A percentile compares a stretch with the other conserved stretches of the same genome.
Evolutionary conservation across 2,113 vertebrate genomes (phyloP).

Genomic region (Atherinomorus stipes): DNA sequence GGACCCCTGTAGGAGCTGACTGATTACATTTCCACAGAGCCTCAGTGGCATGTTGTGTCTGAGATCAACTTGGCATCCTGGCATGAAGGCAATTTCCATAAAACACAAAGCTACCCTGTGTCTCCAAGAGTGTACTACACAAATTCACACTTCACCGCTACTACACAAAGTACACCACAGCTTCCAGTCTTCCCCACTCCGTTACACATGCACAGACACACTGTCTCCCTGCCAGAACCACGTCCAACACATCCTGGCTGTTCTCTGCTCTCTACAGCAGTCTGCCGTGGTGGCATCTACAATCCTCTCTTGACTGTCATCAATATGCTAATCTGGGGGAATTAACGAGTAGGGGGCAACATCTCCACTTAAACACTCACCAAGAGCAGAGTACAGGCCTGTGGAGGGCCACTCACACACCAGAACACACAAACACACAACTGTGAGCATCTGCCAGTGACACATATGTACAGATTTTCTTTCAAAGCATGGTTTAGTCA

Average conservation of each 20-base stretch:
- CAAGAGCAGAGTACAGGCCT: constrained; percentile 74
- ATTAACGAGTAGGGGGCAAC: constrained; percentile 87
- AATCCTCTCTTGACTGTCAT: constrained; percentile 86
- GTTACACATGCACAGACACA: constrained; percentile 1
- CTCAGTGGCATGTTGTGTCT: constrained; percentile 61
- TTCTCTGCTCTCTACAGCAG: constrained; percentile 83
- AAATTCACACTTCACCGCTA: constrained; percentile 20
- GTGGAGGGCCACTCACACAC: constrained; percentile 4
- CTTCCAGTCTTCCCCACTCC: constrained; percentile 4
- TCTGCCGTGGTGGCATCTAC: constrained; percentile 83
- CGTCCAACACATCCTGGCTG: constrained; percentile 46
- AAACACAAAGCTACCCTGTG: constrained; percentile 57
- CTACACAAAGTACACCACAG: constrained; percentile 27
- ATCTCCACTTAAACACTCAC: constrained; percentile 89
- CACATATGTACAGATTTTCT: no score
- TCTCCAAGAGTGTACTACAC: constrained; percentile 42
- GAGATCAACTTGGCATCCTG: constrained; percentile 63
- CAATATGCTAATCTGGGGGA: constrained; percentile 93
- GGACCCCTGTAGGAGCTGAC: constrained; percentile 57
- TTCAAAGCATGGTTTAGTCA: no score
- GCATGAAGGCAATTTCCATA: constrained; percentile 69
- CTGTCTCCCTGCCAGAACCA: constrained; percentile 14
- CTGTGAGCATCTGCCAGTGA: no score
- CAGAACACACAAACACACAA: neutral
- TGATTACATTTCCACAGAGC: constrained; percentile 76